Conservation (phyloP, 2,888 invertebrate species). For the Lycaena phlaeas region DNA sequence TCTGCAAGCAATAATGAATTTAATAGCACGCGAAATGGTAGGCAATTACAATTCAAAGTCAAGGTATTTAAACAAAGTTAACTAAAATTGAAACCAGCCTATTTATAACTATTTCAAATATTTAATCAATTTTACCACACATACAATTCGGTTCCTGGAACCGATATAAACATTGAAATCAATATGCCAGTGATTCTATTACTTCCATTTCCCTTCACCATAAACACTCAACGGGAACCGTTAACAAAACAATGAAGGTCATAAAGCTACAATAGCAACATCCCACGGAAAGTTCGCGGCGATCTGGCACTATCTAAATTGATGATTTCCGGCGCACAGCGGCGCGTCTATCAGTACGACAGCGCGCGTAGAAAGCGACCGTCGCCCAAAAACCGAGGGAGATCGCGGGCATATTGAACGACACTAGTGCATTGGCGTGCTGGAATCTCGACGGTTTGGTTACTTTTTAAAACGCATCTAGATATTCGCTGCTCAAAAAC, state of each 20-base stretch:
- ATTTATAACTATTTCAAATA: no score
- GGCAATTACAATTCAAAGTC: no score
- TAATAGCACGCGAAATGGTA: no score
- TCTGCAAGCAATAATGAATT: no score
- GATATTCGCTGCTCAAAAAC: no score
- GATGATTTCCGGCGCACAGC: slow-evolving; percentile 69
- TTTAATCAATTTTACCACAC: no score
- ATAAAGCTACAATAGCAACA: slow-evolving; percentile 66
- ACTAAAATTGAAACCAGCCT: no score
- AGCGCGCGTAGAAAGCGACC: slow-evolving; percentile 69
- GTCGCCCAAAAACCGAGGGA: slow-evolving; percentile 43
- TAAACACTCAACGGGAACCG: slow-evolving; percentile 42
- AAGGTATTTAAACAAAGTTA: no score
- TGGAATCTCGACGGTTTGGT: no score
- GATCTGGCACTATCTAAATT: slow-evolving; percentile 68
- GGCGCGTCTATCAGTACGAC: slow-evolving; percentile 57
- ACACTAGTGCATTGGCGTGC: not conserved
- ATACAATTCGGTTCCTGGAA: no score
- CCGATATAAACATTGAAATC: no score
- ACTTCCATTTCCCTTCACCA: slow-evolving; percentile 24
- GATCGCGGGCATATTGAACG: not conserved
- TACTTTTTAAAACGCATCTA: no score
- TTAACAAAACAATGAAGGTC: slow-evolving; percentile 68
- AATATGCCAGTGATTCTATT: slow-evolving; percentile 17
- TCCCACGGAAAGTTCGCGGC: slow-evolving; percentile 63